These are phyloP conservation scores for Eristalis arbustorum DNA, from an alignment of 2,888 invertebrate genomes.

Conservation along the genomic window DNA sequence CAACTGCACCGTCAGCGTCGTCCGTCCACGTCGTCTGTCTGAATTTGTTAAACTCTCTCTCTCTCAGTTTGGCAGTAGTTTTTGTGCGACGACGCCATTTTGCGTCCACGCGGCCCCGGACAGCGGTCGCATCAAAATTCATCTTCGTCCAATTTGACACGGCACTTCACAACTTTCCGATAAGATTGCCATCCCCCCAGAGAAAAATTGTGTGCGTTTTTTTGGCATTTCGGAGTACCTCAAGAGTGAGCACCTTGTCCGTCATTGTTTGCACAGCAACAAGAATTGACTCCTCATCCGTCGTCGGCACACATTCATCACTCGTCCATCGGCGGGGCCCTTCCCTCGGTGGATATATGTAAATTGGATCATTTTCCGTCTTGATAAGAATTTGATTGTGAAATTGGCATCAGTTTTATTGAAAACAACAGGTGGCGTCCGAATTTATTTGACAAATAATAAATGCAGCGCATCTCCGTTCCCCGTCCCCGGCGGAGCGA, in stretches of 20 bases:
- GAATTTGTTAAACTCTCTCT: slow-evolving; percentile 55
- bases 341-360: slow-evolving; percentile 50
- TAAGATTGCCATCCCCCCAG: slow-evolving; percentile 60
- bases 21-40: slow-evolving; percentile 18
- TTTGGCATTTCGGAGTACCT: slow-evolving; percentile 34
- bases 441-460: slow-evolving; percentile 70
- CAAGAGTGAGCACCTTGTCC: slow-evolving; percentile 64
- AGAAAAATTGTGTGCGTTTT: background rate
- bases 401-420: slow-evolving; percentile 69
- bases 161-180: slow-evolving; percentile 69
- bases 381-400: slow-evolving; percentile 69
- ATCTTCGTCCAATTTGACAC: slow-evolving; percentile 70
- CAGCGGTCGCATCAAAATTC: slow-evolving; percentile 60
- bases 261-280: slow-evolving; percentile 63
- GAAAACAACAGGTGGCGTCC: slow-evolving; percentile 62
- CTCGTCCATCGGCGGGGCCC: slow-evolving; percentile 28
- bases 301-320: slow-evolving; percentile 56
- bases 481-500: background rate
- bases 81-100: slow-evolving; percentile 21
- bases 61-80: slow-evolving; percentile 29
- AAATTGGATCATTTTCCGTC: slow-evolving; percentile 52
- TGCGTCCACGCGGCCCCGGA: background rate
- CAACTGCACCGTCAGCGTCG: slow-evolving; percentile 1
- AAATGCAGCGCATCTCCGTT: slow-evolving; percentile 26
- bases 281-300: slow-evolving; percentile 60